Evolutionary conservation across 30 jellyfish, hydroid and myxozoan genomes (phyloP).

Genomic region (Aurelia sp.): DNA sequence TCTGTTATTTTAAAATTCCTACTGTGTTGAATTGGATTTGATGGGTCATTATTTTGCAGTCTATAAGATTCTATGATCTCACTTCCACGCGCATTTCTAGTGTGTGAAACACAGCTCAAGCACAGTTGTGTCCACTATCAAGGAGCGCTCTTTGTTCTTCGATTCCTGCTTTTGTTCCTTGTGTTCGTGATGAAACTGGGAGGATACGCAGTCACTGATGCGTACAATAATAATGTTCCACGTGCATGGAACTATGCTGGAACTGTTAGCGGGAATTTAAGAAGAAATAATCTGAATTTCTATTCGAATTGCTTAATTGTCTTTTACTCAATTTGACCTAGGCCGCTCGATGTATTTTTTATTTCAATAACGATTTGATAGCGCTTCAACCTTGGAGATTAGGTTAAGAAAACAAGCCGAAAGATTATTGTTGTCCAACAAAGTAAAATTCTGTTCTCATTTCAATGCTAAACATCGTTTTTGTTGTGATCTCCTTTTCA

Average conservation of each 20-base stretch:
- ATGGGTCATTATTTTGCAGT: constrained; percentile 11
- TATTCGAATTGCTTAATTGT: constrained; percentile 3
- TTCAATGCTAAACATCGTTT: too few relatives aligned
- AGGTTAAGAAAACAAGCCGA: too few relatives aligned
- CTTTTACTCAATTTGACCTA: constrained; percentile 9
- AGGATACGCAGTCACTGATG: constrained; percentile 4
- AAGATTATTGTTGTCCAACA: too few relatives aligned
- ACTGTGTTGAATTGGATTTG: constrained; percentile 35
- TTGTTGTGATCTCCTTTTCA: too few relatives aligned
- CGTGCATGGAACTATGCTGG: constrained; percentile 26
- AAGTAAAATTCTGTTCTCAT: too few relatives aligned
- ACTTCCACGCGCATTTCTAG: neutral
- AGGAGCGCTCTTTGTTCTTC: too few relatives aligned
- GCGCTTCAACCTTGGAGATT: too few relatives aligned
- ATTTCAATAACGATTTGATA: too few relatives aligned
- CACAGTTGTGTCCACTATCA: neutral
- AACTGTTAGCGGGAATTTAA: constrained; percentile 22
- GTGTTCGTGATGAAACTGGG: neutral
- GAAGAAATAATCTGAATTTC: neutral
- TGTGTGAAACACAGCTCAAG: neutral
- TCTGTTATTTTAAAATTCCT: constrained; percentile 13
- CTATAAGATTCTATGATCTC: neutral
- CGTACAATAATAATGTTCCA: constrained; percentile 2
- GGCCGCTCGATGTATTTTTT: neutral
- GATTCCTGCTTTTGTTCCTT: constrained; percentile 2